A percentile compares a stretch with the other conserved stretches of the same genome.
Conservation (phyloP, 2,888 invertebrate genomes). For the Terebella lapidaria region DNA sequence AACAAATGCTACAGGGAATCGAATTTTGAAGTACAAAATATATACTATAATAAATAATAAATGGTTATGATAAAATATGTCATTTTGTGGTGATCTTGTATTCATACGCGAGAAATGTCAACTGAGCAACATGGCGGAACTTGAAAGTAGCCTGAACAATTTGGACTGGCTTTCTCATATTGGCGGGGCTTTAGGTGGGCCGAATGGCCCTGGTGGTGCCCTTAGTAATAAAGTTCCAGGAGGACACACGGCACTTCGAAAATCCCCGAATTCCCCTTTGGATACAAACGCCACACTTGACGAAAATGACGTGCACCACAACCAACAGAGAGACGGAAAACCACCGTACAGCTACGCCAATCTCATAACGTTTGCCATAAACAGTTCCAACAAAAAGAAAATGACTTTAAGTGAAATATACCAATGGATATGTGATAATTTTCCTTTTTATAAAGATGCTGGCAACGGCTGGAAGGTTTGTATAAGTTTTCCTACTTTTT, state of each 20-base stretch:
- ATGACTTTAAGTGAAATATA: conserved; percentile 73
- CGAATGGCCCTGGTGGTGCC: not conserved
- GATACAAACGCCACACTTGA: conserved; percentile 40
- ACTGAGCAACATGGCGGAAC: conserved; percentile 47
- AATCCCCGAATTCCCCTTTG: conserved; percentile 42
- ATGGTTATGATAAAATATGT: too few relatives aligned
- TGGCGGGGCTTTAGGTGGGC: conserved; percentile 39
- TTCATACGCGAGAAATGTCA: not conserved
- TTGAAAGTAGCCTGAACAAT: conserved; percentile 56
- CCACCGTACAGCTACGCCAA: conserved; percentile 65
- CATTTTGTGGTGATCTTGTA: too few relatives aligned
- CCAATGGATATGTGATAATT: conserved; percentile 68
- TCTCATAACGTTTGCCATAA: conserved; percentile 66
- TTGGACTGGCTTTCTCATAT: conserved; percentile 58
- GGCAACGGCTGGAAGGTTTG: conserved; percentile 68
- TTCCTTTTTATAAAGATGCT: conserved; percentile 68
- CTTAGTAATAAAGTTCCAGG: conserved; percentile 20
- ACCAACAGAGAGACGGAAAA: conserved; percentile 48
- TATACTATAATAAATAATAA: too few relatives aligned
- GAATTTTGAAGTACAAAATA: too few relatives aligned
- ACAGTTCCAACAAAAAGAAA: conserved; percentile 64
- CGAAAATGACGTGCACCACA: conserved; percentile 16
- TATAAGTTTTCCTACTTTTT: too few relatives aligned
- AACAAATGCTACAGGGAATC: too few relatives aligned
- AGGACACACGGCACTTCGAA: conserved; percentile 37